phyloP scores from a whole-genome alignment of 2,797 vertebrate genomes.

The Coregonus suidteri region DNA sequence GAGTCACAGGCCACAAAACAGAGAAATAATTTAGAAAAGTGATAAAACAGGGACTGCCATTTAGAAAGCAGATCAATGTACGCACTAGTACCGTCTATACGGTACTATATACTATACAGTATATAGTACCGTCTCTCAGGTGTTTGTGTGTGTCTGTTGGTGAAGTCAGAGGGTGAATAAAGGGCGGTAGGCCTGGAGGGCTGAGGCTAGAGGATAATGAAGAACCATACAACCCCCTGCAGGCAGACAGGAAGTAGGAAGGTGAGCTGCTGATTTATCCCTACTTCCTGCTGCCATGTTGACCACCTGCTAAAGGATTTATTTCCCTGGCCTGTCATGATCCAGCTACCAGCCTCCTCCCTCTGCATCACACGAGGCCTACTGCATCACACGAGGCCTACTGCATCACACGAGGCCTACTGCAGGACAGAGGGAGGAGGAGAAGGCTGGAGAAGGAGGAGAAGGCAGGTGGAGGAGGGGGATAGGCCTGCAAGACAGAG shows the following conservation, averaged over 20 bases:
- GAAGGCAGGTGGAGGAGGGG: no score
- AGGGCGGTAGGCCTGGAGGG: slow-evolving; percentile 58
- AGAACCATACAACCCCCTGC: slow-evolving; percentile 73
- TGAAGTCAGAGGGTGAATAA: slow-evolving; percentile 62
- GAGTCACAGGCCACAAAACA: slow-evolving; percentile 61
- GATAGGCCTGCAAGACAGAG: no score
- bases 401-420: no score
- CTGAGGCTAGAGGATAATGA: slow-evolving; percentile 64
- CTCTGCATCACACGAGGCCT: slow-evolving; percentile 18
- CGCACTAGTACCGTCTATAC: background rate
- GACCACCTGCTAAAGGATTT: slow-evolving; percentile 78
- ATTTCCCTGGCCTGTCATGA: slow-evolving; percentile 69
- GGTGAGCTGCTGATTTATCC: slow-evolving; percentile 72
- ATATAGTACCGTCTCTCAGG: background rate
- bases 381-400: no score
- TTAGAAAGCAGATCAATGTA: slow-evolving; percentile 61
- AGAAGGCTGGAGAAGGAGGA: no score
- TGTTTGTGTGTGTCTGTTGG: slow-evolving; percentile 14
- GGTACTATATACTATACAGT: no score
- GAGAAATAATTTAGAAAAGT: slow-evolving; percentile 57
- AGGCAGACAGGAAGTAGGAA: slow-evolving; percentile 65
- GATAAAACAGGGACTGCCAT: slow-evolving; percentile 52
- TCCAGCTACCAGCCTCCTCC: slow-evolving; percentile 60
- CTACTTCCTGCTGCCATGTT: slow-evolving; percentile 48
- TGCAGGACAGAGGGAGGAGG: no score